These are phyloP conservation scores for Xenus cinereus DNA, from an alignment of 2,113 vertebrate genomes.

Conservation along the genomic window DNA sequence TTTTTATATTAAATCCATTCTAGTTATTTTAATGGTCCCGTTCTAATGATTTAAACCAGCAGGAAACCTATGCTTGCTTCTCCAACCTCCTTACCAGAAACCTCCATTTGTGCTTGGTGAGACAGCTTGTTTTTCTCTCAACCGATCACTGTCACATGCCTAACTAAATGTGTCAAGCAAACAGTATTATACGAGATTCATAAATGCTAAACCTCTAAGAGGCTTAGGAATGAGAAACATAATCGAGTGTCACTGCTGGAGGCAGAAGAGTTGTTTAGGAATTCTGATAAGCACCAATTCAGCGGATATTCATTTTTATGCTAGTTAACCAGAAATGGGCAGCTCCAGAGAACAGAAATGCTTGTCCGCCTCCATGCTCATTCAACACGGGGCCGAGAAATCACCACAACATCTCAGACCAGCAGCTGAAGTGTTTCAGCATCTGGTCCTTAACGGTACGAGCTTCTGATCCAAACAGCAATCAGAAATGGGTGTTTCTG, in stretches of 20 bases:
- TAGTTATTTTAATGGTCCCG: neutral
- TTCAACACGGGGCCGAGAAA: neutral
- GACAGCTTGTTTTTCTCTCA: constrained; percentile 39
- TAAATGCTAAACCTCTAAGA: constrained; percentile 55
- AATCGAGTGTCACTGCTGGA: constrained; percentile 21
- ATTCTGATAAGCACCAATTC: constrained; percentile 35
- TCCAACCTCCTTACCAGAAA: neutral
- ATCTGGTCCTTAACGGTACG: neutral
- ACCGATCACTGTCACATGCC: constrained; percentile 17
- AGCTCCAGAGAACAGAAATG: neutral
- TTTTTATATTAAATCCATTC: neutral
- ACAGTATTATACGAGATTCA: constrained; percentile 25
- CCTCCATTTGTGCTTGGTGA: neutral
- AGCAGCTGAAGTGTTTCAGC: neutral
- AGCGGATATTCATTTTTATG: constrained; percentile 1
- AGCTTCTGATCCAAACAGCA: neutral
- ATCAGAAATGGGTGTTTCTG: neutral
- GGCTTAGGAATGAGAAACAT: constrained; percentile 51
- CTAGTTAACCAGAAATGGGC: constrained; percentile 1
- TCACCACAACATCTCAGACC: neutral
- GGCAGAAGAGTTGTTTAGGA: constrained; percentile 45
- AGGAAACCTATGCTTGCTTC: neutral
- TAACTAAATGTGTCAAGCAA: constrained; percentile 52
- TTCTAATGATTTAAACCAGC: neutral
- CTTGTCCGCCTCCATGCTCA: neutral